Conservation (phyloP, 2,113 vertebrate species). For the Syngnathus typhle region DNA sequence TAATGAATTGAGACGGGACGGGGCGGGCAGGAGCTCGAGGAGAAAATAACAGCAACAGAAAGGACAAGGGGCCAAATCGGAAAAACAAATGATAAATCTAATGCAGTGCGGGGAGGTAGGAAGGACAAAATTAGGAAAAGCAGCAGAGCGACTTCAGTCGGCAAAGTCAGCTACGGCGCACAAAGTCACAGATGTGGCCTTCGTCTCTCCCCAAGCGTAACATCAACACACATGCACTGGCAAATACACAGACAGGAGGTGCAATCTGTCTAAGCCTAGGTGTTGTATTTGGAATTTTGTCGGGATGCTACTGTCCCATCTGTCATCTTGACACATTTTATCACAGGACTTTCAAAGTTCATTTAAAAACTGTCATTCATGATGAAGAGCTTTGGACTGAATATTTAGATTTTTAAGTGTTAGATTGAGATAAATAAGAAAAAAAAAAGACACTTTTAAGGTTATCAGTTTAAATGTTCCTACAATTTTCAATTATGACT, state of each 20-base stretch:
- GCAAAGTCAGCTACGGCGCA: slow-evolving; percentile 30
- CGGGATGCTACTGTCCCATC: slow-evolving; percentile 30
- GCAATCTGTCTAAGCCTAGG: slow-evolving; percentile 42
- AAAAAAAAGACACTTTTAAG: neutral
- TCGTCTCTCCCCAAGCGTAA: slow-evolving; percentile 36
- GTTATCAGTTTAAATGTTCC: neutral
- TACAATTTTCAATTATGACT: neutral
- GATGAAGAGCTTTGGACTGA: neutral
- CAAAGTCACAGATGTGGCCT: slow-evolving; percentile 59
- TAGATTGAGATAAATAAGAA: neutral
- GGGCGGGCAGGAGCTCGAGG: neutral
- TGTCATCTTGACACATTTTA: slow-evolving; percentile 21
- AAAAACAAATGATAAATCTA: slow-evolving; percentile 10
- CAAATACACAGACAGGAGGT: slow-evolving; percentile 40
- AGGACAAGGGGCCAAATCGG: slow-evolving; percentile 3
- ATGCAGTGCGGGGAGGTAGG: neutral
- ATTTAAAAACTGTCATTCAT: neutral
- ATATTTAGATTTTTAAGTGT: neutral
- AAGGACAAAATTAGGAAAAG: slow-evolving; percentile 20
- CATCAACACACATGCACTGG: slow-evolving; percentile 28
- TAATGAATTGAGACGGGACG: slow-evolving; percentile 15
- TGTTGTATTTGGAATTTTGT: slow-evolving; percentile 25
- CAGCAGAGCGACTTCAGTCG: slow-evolving; percentile 2
- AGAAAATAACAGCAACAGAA: slow-evolving; percentile 3
- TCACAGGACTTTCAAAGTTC: neutral